Evolutionary conservation across 2,888 invertebrate genomes (phyloP), one percentile per base, ranked within the genome.

Genomic region (Eumerus sabulonum): DNA sequence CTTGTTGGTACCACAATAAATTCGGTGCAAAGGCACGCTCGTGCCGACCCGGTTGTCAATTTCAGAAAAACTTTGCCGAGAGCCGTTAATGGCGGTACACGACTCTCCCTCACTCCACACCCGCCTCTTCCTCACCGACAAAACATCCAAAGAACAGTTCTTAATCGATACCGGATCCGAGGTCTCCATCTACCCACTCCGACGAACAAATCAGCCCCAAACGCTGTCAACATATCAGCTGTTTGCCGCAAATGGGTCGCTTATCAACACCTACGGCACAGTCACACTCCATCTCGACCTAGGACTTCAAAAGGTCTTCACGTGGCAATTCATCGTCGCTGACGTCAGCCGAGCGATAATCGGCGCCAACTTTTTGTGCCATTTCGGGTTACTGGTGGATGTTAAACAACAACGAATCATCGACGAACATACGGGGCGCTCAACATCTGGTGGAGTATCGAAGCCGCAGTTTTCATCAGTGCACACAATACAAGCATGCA

Each of bases 111-210:
- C 9, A 36, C 12, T 4, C 27, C 68, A 42, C 19, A 42, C 11
- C 51, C 68, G 50, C 45, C 51, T 38, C 51, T 36, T 45, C 59
- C 18, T 53, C 13, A 36, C 42, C 3, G 60, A 62, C 19, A 48
- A 3, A n/a, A n/a, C n/a, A n/a, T n/a, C n/a, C n/a, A n/a, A n/a
- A n/a, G n/a, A n/a, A n/a, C n/a, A n/a, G n/a, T 74, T 73, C 19
- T 40, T 67, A 13, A 27, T 66, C 35, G 76, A 67, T 4, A 76
- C 64, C 1, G 66, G 68, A 9, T 76, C 64, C 7, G 71, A 74
- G 45, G 74, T 74, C 9, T 82, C 71, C 3, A 68, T 79, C 14
- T 56, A 68, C 42, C 76, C 68, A 4, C 19, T 63, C n/a, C 27
- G 12, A 7, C 16, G 36, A 36, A 56, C 45, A 53, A n/a, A n/a